Conservation (phyloP, 1,140 invertebrate genomes). For the Batillaria attramentaria region DNA sequence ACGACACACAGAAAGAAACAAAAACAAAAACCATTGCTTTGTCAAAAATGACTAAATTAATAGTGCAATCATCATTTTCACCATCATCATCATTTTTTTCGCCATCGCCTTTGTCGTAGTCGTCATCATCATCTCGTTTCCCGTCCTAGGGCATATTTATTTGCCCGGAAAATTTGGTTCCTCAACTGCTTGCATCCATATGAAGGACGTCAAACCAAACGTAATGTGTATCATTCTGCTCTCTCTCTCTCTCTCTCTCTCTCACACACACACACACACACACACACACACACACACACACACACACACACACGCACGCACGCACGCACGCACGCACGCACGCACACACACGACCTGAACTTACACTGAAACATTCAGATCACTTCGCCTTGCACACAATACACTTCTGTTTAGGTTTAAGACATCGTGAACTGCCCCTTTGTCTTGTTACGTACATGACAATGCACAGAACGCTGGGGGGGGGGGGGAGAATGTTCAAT, state of each 20-base stretch:
- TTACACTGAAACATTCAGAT: background rate
- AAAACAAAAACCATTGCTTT: background rate
- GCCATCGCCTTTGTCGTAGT: background rate
- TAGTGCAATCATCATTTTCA: background rate
- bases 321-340: background rate
- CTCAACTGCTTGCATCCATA: background rate
- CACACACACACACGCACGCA: background rate
- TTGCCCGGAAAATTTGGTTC: background rate
- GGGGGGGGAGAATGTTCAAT: too few species aligned
- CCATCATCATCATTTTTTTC: background rate
- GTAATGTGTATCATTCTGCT: background rate
- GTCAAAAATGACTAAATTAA: background rate
- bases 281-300: constrained; percentile 2
- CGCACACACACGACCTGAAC: constrained; percentile 1
- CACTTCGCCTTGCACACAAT: background rate
- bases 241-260: too few species aligned
- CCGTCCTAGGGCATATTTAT: background rate
- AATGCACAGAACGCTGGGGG: too few species aligned
- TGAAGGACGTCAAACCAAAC: background rate
- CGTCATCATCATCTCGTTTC: background rate
- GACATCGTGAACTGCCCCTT: too few species aligned
- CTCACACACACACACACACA: background rate
- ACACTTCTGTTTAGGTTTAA: background rate
- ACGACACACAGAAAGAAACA: too few species aligned
- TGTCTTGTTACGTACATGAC: too few species aligned